These are phyloP conservation scores for Mesoclemmys tuberculata DNA, from an alignment of 2,113 vertebrate genomes.

Conservation along the genomic window DNA sequence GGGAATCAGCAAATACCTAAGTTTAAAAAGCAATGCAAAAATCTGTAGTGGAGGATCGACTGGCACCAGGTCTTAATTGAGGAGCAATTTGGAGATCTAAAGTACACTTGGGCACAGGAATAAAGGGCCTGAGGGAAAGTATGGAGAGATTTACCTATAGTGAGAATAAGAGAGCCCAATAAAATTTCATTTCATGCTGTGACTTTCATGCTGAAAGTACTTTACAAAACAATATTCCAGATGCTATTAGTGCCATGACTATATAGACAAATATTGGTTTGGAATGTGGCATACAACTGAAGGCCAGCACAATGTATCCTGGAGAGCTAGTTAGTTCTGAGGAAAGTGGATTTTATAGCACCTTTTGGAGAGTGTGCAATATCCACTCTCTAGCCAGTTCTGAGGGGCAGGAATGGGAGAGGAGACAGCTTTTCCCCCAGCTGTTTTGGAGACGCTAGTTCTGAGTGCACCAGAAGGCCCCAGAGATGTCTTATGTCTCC, in stretches of 20 bases:
- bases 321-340: background rate
- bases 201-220: background rate
- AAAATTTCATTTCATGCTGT: background rate
- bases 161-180: background rate
- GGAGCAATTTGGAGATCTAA: background rate
- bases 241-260: background rate
- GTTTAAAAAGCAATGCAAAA: background rate
- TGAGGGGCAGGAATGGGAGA: background rate
- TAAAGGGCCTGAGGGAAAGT: background rate
- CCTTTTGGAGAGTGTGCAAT: background rate
- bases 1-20: background rate
- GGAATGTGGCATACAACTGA: background rate
- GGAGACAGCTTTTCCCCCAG: background rate
- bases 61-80: background rate
- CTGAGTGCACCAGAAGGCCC: background rate
- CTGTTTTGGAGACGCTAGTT: background rate
- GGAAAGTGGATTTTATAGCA: background rate
- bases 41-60: background rate
- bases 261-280: background rate
- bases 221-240: background rate
- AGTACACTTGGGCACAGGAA: background rate
- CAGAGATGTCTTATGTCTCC: background rate
- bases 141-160: background rate
- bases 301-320: background rate
- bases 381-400: background rate